phyloP scores from a whole-genome alignment of 2,888 invertebrate genomes.

The Augochlorella aurata region DNA sequence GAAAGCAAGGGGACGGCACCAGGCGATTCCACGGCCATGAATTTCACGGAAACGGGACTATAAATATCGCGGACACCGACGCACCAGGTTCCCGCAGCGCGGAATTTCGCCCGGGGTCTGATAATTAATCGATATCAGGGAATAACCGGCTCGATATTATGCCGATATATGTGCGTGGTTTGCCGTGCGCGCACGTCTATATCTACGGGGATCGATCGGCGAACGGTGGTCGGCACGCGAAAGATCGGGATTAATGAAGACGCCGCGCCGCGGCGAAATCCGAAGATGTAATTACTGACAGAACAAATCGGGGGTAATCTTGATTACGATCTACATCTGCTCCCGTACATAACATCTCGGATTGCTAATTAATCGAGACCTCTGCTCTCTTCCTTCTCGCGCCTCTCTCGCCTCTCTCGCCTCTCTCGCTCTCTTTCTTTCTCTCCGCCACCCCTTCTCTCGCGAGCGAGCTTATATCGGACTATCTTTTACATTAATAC shows the following conservation, averaged over 20 bases:
- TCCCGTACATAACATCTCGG: slow-evolving; percentile 51
- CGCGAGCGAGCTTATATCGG: slow-evolving; percentile 7
- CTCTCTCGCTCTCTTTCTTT: no score
- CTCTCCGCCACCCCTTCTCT: background rate
- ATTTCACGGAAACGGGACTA: slow-evolving; percentile 34
- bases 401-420: background rate
- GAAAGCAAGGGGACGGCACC: background rate
- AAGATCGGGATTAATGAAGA: slow-evolving; percentile 54
- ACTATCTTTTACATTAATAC: slow-evolving; percentile 59
- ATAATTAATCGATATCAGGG: slow-evolving; percentile 52
- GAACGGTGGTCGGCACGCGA: slow-evolving; percentile 21
- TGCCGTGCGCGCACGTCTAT: background rate
- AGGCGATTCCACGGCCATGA: slow-evolving; percentile 29
- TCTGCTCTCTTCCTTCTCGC: background rate
- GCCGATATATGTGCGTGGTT: background rate
- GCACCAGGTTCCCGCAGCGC: slow-evolving; percentile 36
- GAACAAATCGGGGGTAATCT: slow-evolving; percentile 58
- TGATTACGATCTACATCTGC: slow-evolving; percentile 60
- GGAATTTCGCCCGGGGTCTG: slow-evolving; percentile 35
- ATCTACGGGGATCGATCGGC: background rate
- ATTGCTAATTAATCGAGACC: slow-evolving; percentile 59
- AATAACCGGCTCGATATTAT: slow-evolving; percentile 42
- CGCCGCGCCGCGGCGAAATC: slow-evolving; percentile 44
- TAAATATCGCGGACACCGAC: slow-evolving; percentile 42
- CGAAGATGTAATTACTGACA: slow-evolving; percentile 58